Conservation (phyloP, 2,113 vertebrate species). For the Leptocoma aspasia region DNA sequence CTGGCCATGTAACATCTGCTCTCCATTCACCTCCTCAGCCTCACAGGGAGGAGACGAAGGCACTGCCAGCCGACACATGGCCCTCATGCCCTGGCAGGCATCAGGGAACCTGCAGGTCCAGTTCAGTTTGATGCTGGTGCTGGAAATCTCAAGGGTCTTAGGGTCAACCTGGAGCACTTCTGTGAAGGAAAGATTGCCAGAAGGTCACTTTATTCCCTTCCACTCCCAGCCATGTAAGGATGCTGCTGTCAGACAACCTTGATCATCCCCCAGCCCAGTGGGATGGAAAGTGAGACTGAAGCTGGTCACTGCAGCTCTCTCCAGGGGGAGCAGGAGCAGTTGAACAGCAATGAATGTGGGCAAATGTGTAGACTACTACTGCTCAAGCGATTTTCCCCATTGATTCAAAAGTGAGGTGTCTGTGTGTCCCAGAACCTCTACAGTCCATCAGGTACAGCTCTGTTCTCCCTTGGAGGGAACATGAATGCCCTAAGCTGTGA, state of each 20-base stretch:
- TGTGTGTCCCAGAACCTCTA: not conserved
- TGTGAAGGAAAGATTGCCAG: not conserved
- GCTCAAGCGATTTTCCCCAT: not conserved
- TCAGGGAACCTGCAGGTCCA: not conserved
- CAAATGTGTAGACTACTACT: not conserved
- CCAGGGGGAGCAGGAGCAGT: not conserved
- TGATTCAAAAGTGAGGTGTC: not conserved
- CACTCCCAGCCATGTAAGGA: no score
- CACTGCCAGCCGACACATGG: not conserved
- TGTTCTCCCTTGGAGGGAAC: not conserved
- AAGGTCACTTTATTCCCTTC: not conserved
- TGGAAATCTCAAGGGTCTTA: not conserved
- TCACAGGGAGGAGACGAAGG: not conserved
- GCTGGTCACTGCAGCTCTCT: not conserved
- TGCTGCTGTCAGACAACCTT: not conserved
- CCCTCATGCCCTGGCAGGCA: not conserved
- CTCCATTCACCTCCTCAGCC: not conserved
- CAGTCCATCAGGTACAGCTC: not conserved
- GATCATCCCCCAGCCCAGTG: fast-evolving
- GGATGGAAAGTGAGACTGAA: not conserved
- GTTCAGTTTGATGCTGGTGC: slow-evolving; percentile 19
- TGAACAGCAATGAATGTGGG: not conserved
- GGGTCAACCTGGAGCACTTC: not conserved
- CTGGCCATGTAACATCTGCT: not conserved
- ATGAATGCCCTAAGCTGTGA: not conserved